Conservation (phyloP, 2,797 vertebrate genomes). For the Periophthalmus magnuspinnatus region DNA sequence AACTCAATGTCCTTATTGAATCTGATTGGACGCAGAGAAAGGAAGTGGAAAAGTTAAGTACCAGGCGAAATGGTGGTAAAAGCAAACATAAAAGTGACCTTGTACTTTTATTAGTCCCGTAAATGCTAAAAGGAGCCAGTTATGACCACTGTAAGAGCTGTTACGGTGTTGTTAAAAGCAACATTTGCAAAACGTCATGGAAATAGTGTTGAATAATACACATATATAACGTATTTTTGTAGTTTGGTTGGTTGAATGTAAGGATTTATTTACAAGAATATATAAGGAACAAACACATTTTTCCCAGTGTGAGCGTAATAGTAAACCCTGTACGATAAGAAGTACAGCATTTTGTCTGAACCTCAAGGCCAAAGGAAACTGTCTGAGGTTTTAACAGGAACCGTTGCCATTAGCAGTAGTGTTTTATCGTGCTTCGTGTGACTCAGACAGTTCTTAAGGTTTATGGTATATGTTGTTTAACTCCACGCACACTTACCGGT, state of each 20-base stretch:
- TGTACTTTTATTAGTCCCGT: slow-evolving; percentile 28
- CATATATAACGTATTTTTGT: not conserved
- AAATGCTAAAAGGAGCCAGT: slow-evolving; percentile 8
- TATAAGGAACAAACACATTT: not conserved
- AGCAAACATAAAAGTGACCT: slow-evolving; percentile 34
- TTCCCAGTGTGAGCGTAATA: not conserved
- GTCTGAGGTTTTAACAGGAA: slow-evolving; percentile 15
- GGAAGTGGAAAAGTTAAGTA: slow-evolving; percentile 3
- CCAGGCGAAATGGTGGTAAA: slow-evolving; percentile 13
- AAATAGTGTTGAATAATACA: not conserved
- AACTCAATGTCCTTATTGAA: slow-evolving; percentile 91
- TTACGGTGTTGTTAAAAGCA: not conserved
- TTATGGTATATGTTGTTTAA: not conserved
- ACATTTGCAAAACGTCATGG: not conserved
- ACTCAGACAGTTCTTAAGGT: not conserved
- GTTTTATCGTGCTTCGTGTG: slow-evolving; percentile 5
- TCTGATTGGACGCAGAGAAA: slow-evolving; percentile 67
- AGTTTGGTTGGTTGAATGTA: not conserved
- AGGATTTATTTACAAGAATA: not conserved
- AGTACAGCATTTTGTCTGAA: slow-evolving; percentile 20
- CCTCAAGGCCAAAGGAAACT: slow-evolving; percentile 8
- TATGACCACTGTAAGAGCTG: not conserved
- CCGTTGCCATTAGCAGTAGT: not conserved
- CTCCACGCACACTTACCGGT: slow-evolving; percentile 58
- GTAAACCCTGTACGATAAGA: slow-evolving; percentile 15